Percentiles rank a stretch among this genome's conserved stretches.
Evolutionary conservation across 2,888 invertebrate genomes (phyloP).

Genomic region (Argyresthia goedartella): DNA sequence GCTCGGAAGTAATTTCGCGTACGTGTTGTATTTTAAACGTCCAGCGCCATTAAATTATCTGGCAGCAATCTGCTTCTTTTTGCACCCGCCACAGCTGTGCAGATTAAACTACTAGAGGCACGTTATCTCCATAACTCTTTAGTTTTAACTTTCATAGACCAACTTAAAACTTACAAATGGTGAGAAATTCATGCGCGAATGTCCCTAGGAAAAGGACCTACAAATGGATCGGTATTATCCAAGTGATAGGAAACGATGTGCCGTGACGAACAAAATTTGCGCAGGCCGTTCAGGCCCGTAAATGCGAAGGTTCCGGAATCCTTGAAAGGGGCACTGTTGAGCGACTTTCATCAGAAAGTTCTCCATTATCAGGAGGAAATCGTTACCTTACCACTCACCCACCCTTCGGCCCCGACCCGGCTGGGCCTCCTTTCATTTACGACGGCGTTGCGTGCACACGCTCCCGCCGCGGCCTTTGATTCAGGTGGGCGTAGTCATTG

Average conservation of each 20-base stretch:
- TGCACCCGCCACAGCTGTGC: constrained; percentile 30
- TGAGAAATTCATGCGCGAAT: constrained; percentile 24
- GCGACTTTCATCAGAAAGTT: constrained; percentile 66
- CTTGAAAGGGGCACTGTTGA: constrained; percentile 55
- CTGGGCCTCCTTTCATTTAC: constrained; percentile 48
- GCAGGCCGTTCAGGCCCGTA: constrained; percentile 44
- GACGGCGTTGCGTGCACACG: constrained; percentile 63
- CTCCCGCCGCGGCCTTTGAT: constrained; percentile 52
- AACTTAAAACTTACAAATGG: constrained; percentile 29
- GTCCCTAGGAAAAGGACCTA: constrained; percentile 21
- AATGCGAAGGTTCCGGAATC: constrained; percentile 57
- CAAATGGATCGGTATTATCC: constrained; percentile 33
- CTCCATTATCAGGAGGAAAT: constrained; percentile 67
- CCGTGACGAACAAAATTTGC: constrained; percentile 50
- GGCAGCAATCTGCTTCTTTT: constrained; percentile 36
- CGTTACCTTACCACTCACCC: constrained; percentile 47
- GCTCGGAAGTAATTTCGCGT: constrained; percentile 40
- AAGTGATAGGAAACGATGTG: constrained; percentile 41
- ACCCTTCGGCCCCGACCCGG: constrained; percentile 47
- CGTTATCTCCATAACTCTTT: constrained; percentile 42
- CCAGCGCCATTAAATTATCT: constrained; percentile 43
- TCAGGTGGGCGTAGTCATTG: constrained; percentile 66
- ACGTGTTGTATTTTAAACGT: constrained; percentile 49
- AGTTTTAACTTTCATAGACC: constrained; percentile 21
- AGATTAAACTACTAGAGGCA: constrained; percentile 29